These are phyloP conservation scores for Petrocephalus schoutedeni DNA, from an alignment of 2,797 vertebrate genomes.

Conservation along the genomic window DNA sequence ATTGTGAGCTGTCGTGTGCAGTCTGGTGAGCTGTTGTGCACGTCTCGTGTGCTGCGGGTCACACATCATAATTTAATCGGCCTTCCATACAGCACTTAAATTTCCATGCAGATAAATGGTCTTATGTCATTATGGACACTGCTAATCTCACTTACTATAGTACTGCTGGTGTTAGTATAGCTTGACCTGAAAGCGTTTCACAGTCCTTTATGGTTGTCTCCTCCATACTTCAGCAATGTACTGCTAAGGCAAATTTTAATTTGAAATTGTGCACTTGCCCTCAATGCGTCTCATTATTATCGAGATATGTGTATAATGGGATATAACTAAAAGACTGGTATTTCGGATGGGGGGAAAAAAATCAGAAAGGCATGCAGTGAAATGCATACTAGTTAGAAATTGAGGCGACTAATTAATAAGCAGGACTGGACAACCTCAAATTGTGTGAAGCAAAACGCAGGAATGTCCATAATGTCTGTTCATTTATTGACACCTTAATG, in stretches of 20 bases:
- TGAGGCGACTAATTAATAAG: neutral
- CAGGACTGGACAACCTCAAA: neutral
- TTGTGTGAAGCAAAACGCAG: neutral
- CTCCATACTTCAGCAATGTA: neutral
- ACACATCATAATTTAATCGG: slow-evolving; percentile 8
- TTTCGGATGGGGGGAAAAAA: neutral
- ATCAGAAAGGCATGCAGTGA: neutral
- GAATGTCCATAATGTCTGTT: neutral
- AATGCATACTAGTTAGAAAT: neutral
- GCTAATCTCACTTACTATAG: neutral
- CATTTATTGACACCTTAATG: neutral
- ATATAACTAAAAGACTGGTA: neutral
- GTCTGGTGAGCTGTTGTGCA: no score
- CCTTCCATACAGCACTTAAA: neutral
- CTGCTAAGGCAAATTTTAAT: neutral
- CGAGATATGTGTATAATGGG: neutral
- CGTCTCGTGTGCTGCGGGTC: neutral
- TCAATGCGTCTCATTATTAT: neutral
- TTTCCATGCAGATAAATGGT: neutral
- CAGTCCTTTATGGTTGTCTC: neutral
- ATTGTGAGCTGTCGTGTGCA: neutral
- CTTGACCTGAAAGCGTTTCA: neutral
- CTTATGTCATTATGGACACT: neutral
- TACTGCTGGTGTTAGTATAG: neutral
- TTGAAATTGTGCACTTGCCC: neutral